phyloP scores from a whole-genome alignment of 2,797 vertebrate species.

The Thripadectes ignobilis region DNA sequence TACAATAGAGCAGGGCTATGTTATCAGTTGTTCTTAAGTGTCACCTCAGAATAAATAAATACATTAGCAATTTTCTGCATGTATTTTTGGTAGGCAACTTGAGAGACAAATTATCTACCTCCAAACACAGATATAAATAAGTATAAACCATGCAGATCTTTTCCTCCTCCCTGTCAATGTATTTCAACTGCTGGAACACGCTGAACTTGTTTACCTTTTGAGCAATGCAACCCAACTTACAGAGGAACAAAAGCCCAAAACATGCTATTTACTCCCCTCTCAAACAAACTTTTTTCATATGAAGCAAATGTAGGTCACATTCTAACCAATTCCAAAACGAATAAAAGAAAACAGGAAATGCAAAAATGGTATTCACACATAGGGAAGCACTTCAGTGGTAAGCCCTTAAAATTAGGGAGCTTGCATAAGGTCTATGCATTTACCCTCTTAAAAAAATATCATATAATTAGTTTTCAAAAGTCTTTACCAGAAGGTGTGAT shows the following conservation, averaged over 20 bases:
- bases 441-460: background rate
- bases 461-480: background rate
- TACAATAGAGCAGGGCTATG: background rate
- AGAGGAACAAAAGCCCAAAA: background rate
- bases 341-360: background rate
- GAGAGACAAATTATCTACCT: constrained; percentile 26
- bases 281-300: background rate
- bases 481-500: background rate
- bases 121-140: constrained; percentile 39
- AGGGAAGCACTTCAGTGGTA: background rate
- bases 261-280: background rate
- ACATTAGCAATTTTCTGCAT: background rate
- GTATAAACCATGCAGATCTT: constrained; percentile 6
- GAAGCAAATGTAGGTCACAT: background rate
- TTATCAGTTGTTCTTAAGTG: background rate
- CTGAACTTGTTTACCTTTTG: constrained; percentile 11
- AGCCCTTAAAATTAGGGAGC: background rate
- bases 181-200: constrained; percentile 16
- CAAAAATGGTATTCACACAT: background rate
- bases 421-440: background rate
- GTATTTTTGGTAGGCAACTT: constrained; percentile 42
- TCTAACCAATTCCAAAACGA: background rate
- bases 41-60: constrained; percentile 1
- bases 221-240: background rate
- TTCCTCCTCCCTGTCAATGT: background rate